Base-by-base conservation (phyloP, 1,140 invertebrate genomes). In the silkworm (Bombyx mori) region DNA sequence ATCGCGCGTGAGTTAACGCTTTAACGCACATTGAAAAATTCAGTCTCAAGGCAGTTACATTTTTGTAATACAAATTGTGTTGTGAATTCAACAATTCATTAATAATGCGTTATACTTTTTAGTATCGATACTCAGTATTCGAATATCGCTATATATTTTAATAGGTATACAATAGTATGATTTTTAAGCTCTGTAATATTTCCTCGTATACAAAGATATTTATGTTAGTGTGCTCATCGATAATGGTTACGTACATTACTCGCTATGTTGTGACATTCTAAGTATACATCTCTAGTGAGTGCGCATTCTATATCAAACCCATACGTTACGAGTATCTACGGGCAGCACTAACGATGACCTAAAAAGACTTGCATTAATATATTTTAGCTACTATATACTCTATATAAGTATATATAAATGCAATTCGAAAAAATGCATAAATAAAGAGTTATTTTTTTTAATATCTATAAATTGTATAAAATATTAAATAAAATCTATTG, bases 401-500 rank as follows among this genome's bases (percentile, higher is more conserved):
- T 85, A 83, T 82, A 77, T 81, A 84, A 84, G 85, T 83, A 79
- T 76, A 86, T 79, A 86, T 87, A 87, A 85, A 87, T 87, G 84
- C 84, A 81, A 85, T 85, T 74, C 84, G 79, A 73, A 86, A 35
- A 86, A 87, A 87, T 84, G 82, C 83, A 87, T 85, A 87, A 85
- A 87, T 85, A 79, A 87, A 85, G 79, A 87, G 76, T 83, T 80
- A 82, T 79, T 73, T 84, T 82, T 79, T 82, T 82, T 70, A 82
- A 84, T 82, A 87, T 79, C 84, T 87, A 87, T 87, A 87, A 85
- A 87, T 87, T 85, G 82, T 87, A 87, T 87, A 87, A 87, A 87
- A 87, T 85, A 87, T 87, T 84, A 87, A 87, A 87, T 87, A 85
- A 86, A 84, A 88, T 86, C 86, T 88, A 88, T 86, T 87, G 84